Percentiles rank a stretch among this genome's conserved stretches.
phyloP scores from a whole-genome alignment of 2,888 invertebrate species.

The Hoplodrina ambigua region DNA sequence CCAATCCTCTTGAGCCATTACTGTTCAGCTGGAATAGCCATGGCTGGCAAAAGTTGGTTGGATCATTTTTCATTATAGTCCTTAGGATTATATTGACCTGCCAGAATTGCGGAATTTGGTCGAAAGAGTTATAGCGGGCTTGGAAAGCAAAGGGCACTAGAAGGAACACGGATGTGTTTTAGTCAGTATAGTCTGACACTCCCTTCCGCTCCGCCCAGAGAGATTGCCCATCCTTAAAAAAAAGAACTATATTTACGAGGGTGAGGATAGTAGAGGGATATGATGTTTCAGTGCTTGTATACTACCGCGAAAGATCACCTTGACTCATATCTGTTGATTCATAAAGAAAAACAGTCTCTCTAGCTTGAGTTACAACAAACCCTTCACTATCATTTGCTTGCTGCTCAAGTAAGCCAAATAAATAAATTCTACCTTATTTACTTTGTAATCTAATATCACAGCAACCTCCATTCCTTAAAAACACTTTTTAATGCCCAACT shows the following conservation, averaged over 20 bases:
- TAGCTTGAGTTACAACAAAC: background rate
- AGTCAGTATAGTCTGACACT: too few species aligned
- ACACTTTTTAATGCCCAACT: background rate
- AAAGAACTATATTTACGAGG: too few species aligned
- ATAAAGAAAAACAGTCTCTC: background rate
- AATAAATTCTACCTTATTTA: background rate
- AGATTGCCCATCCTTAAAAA: too few species aligned
- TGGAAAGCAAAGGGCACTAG: too few species aligned
- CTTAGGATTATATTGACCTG: too few species aligned
- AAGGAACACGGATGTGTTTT: too few species aligned
- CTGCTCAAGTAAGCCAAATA: background rate
- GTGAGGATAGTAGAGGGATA: background rate
- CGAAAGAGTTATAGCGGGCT: too few species aligned
- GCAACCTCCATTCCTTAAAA: background rate
- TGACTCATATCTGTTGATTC: background rate
- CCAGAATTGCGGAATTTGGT: too few species aligned
- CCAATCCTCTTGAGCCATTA: background rate
- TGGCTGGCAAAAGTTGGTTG: too few species aligned
- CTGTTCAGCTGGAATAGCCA: too few species aligned
- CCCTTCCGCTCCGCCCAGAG: too few species aligned
- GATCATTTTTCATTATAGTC: too few species aligned
- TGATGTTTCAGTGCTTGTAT: background rate
- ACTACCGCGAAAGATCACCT: background rate
- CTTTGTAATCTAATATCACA: background rate
- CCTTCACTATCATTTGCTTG: background rate